Conservation (phyloP, 1,140 invertebrate genomes). For the Neelides sp. region DNA sequence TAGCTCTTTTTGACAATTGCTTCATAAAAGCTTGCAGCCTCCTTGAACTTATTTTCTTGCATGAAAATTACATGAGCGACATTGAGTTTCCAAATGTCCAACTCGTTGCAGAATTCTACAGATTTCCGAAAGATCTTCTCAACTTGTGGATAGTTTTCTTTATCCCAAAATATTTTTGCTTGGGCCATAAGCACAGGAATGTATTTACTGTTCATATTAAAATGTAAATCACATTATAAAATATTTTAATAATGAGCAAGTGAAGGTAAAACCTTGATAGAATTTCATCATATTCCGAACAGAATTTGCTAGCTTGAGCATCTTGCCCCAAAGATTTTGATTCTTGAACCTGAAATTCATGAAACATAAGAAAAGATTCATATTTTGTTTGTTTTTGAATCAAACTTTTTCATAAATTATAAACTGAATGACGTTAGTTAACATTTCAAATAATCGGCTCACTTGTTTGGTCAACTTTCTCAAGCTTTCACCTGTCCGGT, state of each 20-base stretch:
- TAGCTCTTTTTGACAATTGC: conserved; percentile 95
- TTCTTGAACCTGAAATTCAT: conserved; percentile 14
- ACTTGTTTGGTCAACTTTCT: conserved; percentile 86
- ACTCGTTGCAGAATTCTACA: conserved; percentile 94
- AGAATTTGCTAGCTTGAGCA: conserved; percentile 25
- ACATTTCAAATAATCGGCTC: conserved; percentile 29
- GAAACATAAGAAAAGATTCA: too few species aligned
- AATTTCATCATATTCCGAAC: conserved; percentile 30
- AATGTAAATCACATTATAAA: conserved; percentile 35
- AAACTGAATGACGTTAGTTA: background rate
- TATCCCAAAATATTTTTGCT: conserved; percentile 97
- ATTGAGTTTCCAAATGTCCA: conserved; percentile 93
- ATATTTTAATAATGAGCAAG: background rate
- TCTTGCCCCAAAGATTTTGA: conserved; percentile 27
- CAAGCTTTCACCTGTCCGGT: conserved; percentile 76
- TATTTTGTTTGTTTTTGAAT: too few species aligned
- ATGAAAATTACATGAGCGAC: conserved; percentile 98
- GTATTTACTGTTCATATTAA: conserved; percentile 40
- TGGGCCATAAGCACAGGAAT: conserved; percentile 96
- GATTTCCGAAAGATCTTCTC: conserved; percentile 91
- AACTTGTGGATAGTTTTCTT: conserved; percentile 88
- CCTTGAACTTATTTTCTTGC: conserved; percentile 98
- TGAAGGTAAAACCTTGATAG: conserved; percentile 21
- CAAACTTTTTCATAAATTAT: background rate
- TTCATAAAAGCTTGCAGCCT: conserved; percentile 95